A percentile compares a stretch with the other conserved stretches of the same genome.
These are phyloP conservation scores for Pelecanoides urinatrix DNA, from an alignment of 2,113 vertebrate species.

Conservation along the genomic window DNA sequence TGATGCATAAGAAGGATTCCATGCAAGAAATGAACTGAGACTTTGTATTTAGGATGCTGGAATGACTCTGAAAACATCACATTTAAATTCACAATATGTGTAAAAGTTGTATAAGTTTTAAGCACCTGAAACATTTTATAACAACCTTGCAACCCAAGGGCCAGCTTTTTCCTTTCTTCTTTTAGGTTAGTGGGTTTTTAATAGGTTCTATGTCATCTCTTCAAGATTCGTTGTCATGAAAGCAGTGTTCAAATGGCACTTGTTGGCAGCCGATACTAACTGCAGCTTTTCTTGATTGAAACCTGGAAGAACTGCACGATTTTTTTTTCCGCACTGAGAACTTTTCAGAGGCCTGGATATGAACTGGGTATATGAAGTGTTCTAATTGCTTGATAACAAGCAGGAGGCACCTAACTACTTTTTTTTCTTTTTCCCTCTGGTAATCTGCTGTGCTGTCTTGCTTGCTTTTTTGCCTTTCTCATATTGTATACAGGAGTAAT, in stretches of 20 bases:
- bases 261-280: background rate
- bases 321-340: background rate
- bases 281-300: background rate
- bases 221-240: background rate
- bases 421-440: no score
- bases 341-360: background rate
- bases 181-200: background rate
- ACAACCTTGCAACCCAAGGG: background rate
- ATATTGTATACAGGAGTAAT: no score
- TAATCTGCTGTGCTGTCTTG: background rate
- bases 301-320: background rate
- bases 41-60: background rate
- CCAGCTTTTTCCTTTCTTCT: background rate
- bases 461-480: background rate
- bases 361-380: background rate
- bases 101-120: background rate
- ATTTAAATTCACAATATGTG: background rate
- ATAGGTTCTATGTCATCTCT: background rate
- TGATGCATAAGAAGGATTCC: background rate
- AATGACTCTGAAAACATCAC: background rate
- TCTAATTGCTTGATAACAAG: background rate
- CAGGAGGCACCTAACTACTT: background rate
- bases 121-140: background rate
- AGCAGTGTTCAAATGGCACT: background rate
- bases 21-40: background rate